Base-by-base conservation (phyloP, 2,888 invertebrate genomes). In the Chloroclysta siterata region DNA sequence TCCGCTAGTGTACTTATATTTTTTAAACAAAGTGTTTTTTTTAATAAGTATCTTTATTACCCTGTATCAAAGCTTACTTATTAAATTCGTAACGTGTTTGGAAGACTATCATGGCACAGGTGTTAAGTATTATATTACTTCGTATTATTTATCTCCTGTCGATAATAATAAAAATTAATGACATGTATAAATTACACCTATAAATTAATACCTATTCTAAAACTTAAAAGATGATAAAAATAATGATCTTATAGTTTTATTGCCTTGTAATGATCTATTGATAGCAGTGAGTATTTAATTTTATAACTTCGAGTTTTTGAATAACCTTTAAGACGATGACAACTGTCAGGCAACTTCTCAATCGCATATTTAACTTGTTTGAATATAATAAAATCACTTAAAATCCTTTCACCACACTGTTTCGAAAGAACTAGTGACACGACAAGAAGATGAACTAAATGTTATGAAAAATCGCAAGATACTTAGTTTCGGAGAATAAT, bases 91-190 rank as follows among this genome's bases (percentile, higher is more conserved):
- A 53, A 58, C 57, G 57, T 50, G 59, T 68, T 60, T 66, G 57
- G 29, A 60, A 17, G 47, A 65, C 56, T 65, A 58, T 64, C 59
- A 66, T 57, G 63, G 62, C 72, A 69, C 72, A 72, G 72, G 72
- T 72, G 72, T 68, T 72, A 70, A 70, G 72, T 72, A 69, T 72
- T 69, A 72, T 63, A 65, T 72, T 72, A 72, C 72, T 57, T 41
- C 54, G 36, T 54, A 68, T 66, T 70, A 72, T 72, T 72, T 72
- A 72, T 72, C 63, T 66, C 42, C 61, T 47, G 69, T 62, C 60
- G 63, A 63, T 70, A 66, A 64, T 63, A 72, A 70, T 72, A 70
- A 72, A 70, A 70, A 70, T 63, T 72, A 72, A 70, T 69, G 66
- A 69, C 63, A 65, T 53, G 64, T 63, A 69, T 72, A 70, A 68